phyloP scores from a whole-genome alignment of 2,888 invertebrate genomes.

The Globia sparganii region DNA sequence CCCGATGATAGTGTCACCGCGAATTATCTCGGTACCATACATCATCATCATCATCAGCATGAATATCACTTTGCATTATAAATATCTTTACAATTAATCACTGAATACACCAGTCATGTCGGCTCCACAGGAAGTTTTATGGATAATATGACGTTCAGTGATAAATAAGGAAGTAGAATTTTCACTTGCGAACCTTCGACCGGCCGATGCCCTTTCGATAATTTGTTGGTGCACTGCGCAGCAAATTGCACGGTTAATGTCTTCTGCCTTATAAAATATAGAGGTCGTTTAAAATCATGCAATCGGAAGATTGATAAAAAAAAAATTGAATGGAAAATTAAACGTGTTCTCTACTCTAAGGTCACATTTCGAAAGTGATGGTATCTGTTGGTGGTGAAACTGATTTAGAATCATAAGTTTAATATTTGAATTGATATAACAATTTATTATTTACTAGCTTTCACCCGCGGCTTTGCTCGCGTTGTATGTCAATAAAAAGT shows the following conservation, averaged over 20 bases:
- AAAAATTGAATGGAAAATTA: neutral
- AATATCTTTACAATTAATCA: slow-evolving; percentile 27
- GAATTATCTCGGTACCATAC: neutral
- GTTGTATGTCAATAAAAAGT: neutral
- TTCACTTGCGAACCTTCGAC: slow-evolving; percentile 54
- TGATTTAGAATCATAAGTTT: neutral
- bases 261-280: slow-evolving; percentile 21
- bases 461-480: neutral
- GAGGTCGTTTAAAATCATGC: slow-evolving; percentile 21
- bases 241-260: slow-evolving; percentile 40
- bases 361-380: slow-evolving; percentile 15
- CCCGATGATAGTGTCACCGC: neutral
- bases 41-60: neutral
- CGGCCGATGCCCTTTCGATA: slow-evolving; percentile 57
- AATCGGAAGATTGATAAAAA: neutral
- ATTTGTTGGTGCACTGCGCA: slow-evolving; percentile 37
- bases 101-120: slow-evolving; percentile 17
- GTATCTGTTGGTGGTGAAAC: slow-evolving; percentile 28
- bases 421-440: neutral
- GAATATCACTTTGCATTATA: slow-evolving; percentile 7
- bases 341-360: neutral
- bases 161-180: slow-evolving; percentile 55
- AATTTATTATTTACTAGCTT: neutral
- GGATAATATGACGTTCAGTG: slow-evolving; percentile 40
- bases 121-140: slow-evolving; percentile 33